Evolutionary conservation across 1,140 invertebrate genomes (phyloP).

Genomic region (Matsumurasca onukii): DNA sequence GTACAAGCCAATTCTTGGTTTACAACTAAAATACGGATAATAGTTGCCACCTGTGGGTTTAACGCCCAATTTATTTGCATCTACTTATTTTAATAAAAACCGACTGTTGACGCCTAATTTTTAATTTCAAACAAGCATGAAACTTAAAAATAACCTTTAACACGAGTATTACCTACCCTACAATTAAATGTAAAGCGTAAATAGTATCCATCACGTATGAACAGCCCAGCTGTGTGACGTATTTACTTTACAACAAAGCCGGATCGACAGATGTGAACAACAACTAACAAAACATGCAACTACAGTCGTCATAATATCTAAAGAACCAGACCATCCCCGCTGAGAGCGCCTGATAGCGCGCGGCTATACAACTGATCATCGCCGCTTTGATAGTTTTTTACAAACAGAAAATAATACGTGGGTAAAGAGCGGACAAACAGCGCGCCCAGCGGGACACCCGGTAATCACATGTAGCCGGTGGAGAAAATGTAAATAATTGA

Average conservation of each 20-base stretch:
- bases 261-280: background rate
- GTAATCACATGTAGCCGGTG: conserved; percentile 22
- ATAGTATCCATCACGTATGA: no score
- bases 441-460: background rate
- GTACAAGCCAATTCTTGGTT: no score
- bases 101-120: no score
- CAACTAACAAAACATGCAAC: background rate
- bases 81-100: no score
- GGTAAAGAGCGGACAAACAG: conserved; percentile 9
- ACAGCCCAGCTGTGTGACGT: background rate
- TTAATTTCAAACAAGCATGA: no score
- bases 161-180: no score
- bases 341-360: background rate
- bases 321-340: background rate
- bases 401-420: conserved; percentile 26
- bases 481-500: conserved; percentile 22
- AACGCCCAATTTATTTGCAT: no score
- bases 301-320: conserved; percentile 22
- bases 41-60: no score
- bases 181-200: no score
- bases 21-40: no score
- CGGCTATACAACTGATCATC: background rate
- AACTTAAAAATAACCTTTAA: no score
- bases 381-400: conserved; percentile 25
- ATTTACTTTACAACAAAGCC: background rate